phyloP scores from a whole-genome alignment of 2,797 vertebrate genomes.

The Rhyacichthys aspro region DNA sequence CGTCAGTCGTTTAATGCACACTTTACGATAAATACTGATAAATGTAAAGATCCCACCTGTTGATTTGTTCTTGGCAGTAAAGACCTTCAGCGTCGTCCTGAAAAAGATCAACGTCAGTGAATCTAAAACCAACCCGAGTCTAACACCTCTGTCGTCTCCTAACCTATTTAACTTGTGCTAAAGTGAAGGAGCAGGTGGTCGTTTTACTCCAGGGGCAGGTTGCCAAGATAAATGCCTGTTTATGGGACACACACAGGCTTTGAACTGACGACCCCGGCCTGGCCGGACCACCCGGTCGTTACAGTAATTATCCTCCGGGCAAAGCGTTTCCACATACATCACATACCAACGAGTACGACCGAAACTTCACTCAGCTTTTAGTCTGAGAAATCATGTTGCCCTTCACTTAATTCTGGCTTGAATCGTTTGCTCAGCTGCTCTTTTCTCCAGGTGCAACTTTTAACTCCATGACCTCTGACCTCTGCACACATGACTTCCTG shows the following conservation, averaged over 20 bases:
- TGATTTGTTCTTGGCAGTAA: slow-evolving; percentile 92
- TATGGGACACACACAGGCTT: slow-evolving; percentile 9
- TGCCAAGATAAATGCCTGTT: slow-evolving; percentile 21
- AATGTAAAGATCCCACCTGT: slow-evolving; percentile 62
- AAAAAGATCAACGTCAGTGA: background rate
- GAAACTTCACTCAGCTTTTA: background rate
- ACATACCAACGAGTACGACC: background rate
- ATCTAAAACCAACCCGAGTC: too few species aligned
- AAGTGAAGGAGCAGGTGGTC: slow-evolving; percentile 6
- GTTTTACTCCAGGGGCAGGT: slow-evolving; percentile 3
- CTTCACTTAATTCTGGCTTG: too few species aligned
- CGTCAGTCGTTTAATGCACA: background rate
- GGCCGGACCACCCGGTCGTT: slow-evolving; percentile 20
- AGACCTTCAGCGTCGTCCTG: slow-evolving; percentile 88
- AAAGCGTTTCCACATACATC: background rate
- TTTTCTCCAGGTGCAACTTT: too few species aligned
- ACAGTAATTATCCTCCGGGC: background rate
- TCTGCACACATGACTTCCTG: too few species aligned
- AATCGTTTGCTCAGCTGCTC: too few species aligned
- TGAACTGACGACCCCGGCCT: slow-evolving; percentile 2
- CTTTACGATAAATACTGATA: background rate
- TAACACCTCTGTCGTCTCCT: too few species aligned
- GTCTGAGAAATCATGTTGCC: too few species aligned
- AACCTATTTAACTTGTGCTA: too few species aligned
- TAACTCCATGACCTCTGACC: too few species aligned